Evolutionary conservation across 2,888 invertebrate genomes (phyloP).

Genomic region (Onchidella celtica): DNA sequence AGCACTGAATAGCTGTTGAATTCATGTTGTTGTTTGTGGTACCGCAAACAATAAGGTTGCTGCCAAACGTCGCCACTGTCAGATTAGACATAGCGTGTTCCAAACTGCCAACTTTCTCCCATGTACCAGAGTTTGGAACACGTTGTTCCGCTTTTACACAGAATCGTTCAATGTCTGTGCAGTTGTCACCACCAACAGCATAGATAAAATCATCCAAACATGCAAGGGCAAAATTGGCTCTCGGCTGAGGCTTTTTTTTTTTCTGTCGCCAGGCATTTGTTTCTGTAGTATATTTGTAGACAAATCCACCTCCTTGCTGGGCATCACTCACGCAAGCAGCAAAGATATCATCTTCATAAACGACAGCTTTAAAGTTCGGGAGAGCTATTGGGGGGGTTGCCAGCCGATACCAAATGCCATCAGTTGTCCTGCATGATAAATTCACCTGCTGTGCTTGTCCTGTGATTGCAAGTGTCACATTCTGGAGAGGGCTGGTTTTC

Average conservation of each 20-base stretch:
- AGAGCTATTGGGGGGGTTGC: neutral
- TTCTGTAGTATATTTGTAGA: neutral
- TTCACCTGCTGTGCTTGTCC: neutral
- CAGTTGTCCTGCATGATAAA: constrained; percentile 27
- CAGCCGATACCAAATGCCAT: neutral
- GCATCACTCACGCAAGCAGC: neutral
- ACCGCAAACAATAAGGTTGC: constrained; percentile 13
- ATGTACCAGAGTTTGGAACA: neutral
- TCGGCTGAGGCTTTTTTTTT: neutral
- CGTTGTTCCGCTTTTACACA: constrained; percentile 1
- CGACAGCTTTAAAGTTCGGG: constrained; percentile 2
- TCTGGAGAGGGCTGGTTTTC: neutral
- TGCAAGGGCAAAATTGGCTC: neutral
- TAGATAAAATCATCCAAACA: constrained; percentile 26
- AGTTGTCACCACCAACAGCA: constrained; percentile 24
- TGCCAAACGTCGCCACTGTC: neutral
- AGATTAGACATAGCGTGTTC: neutral
- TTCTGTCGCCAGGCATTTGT: neutral
- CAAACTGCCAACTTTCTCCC: constrained; percentile 26
- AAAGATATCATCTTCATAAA: constrained; percentile 26
- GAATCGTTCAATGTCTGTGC: constrained; percentile 10
- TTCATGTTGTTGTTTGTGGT: neutral
- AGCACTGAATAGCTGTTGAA: constrained; percentile 6
- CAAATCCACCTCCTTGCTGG: neutral
- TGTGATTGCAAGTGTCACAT: constrained; percentile 19